Conservation (phyloP, 2,113 vertebrate species). For the Smithornis capensis region DNA sequence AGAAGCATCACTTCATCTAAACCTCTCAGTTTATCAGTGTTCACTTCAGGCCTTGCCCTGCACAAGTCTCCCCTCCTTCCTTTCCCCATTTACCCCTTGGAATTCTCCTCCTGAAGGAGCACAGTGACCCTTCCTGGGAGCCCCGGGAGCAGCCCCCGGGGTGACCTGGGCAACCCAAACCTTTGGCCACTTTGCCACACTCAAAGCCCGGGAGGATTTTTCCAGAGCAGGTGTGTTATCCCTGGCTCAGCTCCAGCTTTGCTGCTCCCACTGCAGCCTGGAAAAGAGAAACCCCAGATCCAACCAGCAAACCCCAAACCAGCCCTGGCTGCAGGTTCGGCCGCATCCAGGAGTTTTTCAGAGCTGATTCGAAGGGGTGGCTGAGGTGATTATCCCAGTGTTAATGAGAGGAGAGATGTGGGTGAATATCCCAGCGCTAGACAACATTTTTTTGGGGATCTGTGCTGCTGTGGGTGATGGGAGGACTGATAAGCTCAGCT, state of each 20-base stretch:
- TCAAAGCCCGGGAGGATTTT: background rate
- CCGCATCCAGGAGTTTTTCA: fast-evolving
- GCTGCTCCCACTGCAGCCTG: background rate
- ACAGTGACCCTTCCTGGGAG: background rate
- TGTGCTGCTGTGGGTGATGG: background rate
- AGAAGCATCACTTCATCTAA: fast-evolving
- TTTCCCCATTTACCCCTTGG: background rate
- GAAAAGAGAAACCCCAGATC: background rate
- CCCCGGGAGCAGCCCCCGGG: background rate
- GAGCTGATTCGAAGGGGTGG: background rate
- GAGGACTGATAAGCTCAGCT: background rate
- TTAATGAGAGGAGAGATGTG: background rate
- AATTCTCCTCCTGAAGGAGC: background rate
- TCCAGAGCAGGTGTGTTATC: background rate
- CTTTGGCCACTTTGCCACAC: background rate
- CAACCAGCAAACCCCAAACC: background rate
- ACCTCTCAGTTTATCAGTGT: background rate
- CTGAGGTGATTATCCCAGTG: background rate
- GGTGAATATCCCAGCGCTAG: fast-evolving
- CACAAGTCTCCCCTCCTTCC: background rate
- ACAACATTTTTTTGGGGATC: background rate
- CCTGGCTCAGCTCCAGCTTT: background rate
- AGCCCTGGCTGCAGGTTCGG: background rate
- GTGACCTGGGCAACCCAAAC: background rate
- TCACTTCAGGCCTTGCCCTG: background rate